Conservation (phyloP, 2,888 invertebrate species). For the Heteromurus nitidus region DNA sequence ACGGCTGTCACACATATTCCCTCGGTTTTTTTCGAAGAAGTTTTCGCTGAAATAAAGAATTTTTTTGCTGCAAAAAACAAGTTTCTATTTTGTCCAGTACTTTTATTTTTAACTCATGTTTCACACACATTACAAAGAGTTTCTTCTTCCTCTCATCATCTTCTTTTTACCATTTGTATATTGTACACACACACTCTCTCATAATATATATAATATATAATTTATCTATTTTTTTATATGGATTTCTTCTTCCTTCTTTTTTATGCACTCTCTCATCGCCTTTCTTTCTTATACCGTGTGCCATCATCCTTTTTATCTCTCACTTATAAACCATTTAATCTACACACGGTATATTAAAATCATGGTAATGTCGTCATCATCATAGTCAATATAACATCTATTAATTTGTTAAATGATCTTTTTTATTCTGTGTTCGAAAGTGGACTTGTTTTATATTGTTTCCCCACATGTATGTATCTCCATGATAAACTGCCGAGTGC, state of each 20-base stretch:
- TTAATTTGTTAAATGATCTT: not conserved
- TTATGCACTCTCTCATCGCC: too few species aligned
- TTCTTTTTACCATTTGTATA: slow-evolving; percentile 15
- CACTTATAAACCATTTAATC: slow-evolving; percentile 4
- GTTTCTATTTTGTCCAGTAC: slow-evolving; percentile 14
- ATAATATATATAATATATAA: too few species aligned
- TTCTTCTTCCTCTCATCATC: not conserved
- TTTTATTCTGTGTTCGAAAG: not conserved
- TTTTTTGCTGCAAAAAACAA: not conserved
- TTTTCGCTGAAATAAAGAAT: not conserved
- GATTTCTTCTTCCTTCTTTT: too few species aligned
- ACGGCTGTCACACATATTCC: too few species aligned
- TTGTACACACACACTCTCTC: slow-evolving; percentile 14
- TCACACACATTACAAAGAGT: slow-evolving; percentile 23
- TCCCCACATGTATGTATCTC: not conserved
- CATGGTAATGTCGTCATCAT: slow-evolving; percentile 28
- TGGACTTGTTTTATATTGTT: not conserved
- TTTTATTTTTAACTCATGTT: slow-evolving; percentile 10
- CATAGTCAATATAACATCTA: slow-evolving; percentile 3
- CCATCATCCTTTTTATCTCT: too few species aligned
- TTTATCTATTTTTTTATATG: too few species aligned
- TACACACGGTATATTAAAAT: slow-evolving; percentile 23
- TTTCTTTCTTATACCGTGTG: too few species aligned
- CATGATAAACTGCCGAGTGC: slow-evolving; percentile 30
- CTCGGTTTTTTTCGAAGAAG: slow-evolving; percentile 6